These are phyloP conservation scores for Anhinga rufa DNA, from an alignment of 2,113 vertebrate species.

Conservation along the genomic window DNA sequence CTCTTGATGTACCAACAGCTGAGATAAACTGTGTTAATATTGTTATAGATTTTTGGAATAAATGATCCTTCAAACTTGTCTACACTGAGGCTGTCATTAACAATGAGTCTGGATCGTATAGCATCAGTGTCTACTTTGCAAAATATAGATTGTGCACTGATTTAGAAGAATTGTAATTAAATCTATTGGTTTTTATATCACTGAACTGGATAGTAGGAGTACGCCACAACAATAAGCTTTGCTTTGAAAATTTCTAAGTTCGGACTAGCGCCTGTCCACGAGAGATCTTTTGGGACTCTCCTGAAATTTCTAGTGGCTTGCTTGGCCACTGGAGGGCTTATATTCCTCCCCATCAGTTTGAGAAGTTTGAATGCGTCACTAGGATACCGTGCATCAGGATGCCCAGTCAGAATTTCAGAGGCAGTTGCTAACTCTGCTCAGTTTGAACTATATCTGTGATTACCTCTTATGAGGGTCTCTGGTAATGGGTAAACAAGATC, in stretches of 20 bases:
- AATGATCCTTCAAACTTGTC: neutral
- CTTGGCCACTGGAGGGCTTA: neutral
- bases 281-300: neutral
- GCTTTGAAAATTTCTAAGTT: neutral
- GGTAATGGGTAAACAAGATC: neutral
- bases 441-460: neutral
- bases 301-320: neutral
- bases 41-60: neutral
- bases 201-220: neutral
- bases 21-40: neutral
- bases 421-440: neutral
- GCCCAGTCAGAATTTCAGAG: neutral
- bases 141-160: neutral
- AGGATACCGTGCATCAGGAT: neutral
- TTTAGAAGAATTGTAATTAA: neutral
- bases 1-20: neutral
- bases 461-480: neutral
- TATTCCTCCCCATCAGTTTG: neutral
- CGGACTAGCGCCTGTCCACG: accelerated
- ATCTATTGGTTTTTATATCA: neutral
- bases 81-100: neutral
- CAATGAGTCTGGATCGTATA: neutral
- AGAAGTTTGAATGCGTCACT: neutral
- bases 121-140: neutral
- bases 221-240: neutral